Percentiles rank a stretch among this genome's conserved stretches.
Conservation (phyloP, 2,888 invertebrate species). For the Neocrepidodera transversa region DNA sequence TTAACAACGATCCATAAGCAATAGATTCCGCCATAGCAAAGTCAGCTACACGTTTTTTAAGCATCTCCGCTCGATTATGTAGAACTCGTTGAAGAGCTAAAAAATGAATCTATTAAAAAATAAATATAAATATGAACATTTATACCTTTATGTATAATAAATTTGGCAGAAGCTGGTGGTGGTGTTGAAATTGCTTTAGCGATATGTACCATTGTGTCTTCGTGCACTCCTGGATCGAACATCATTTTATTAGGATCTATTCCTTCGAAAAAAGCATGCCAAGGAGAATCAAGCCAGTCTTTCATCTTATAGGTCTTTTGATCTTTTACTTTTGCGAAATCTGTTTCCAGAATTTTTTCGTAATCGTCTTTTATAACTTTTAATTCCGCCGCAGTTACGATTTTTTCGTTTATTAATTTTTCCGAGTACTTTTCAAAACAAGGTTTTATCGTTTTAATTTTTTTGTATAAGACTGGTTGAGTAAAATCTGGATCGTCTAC, state of each 20-base stretch:
- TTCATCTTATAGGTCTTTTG: conserved; percentile 88
- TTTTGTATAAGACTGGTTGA: conserved; percentile 94
- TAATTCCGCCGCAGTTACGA: conserved; percentile 73
- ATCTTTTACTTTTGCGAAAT: conserved; percentile 75
- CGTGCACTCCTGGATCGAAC: conserved; percentile 78
- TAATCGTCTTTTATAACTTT: conserved; percentile 88
- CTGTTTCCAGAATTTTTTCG: conserved; percentile 89
- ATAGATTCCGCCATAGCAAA: conserved; percentile 98
- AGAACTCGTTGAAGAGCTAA: conserved; percentile 77
- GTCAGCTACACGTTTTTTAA: conserved; percentile 84
- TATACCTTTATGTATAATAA: conserved; percentile 80
- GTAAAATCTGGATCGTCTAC: conserved; percentile 98
- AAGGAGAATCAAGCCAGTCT: conserved; percentile 96
- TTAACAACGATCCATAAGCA: conserved; percentile 95
- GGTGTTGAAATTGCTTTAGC: conserved; percentile 83
- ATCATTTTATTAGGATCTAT: conserved; percentile 72
- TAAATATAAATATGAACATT: not conserved
- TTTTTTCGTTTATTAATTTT: conserved; percentile 77
- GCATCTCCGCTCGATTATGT: conserved; percentile 90
- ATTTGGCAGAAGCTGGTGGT: conserved; percentile 77
- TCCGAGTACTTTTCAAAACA: conserved; percentile 82
- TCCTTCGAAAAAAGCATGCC: conserved; percentile 89
- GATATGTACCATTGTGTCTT: conserved; percentile 84
- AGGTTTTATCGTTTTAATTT: conserved; percentile 78
- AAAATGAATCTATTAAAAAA: no score